Base-by-base conservation (phyloP, 2,888 invertebrate genomes). In the Yponomeuta evonymella region DNA sequence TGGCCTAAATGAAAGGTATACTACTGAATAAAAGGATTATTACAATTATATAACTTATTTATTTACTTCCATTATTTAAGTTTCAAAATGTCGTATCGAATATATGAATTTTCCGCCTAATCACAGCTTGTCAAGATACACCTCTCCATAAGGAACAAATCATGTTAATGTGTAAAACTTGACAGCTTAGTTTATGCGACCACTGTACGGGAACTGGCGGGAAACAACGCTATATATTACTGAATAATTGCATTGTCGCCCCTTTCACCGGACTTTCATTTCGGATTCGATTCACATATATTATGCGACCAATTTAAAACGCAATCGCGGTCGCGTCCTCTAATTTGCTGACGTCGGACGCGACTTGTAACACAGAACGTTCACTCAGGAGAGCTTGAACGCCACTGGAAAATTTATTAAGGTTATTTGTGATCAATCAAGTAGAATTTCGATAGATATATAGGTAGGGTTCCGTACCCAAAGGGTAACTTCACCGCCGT, bases 281-380 rank as follows among this genome's bases (percentile, higher is more conserved):
- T 67, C 72, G 70, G 70, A 65, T 67, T 67, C 72, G 70, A 71
- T 69, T 70, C 72, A 73, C 69, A 73, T 72, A 70, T 69, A 58
- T 64, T 65, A 48, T 66, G 64, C 65, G 72, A 71, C 70, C 69
- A 71, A 67, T 69, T 70, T 71, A 71, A 58, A 58, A 58, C 51
- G 51, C 51, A 58, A 58, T 58, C 51, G 12, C 51, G 51, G 15
- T 58, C 51, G 51, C 51, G 12, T 58, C 51, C 15, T 15, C 51
- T 58, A 58, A 58, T 58, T 58, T 58, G 51, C 12, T 58, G 51
- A 0, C 4, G 12, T 58, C 8, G 51, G 51, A 12, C 51, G 15
- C 51, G 51, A 15, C 12, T 12, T 15, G 1, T 15, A 1, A 15
- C 51, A 15, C 51, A 58, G 51, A 58, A 58, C 12, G 51, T 15